Conservation (phyloP, 2,113 vertebrate species). For the Abramis brama region DNA sequence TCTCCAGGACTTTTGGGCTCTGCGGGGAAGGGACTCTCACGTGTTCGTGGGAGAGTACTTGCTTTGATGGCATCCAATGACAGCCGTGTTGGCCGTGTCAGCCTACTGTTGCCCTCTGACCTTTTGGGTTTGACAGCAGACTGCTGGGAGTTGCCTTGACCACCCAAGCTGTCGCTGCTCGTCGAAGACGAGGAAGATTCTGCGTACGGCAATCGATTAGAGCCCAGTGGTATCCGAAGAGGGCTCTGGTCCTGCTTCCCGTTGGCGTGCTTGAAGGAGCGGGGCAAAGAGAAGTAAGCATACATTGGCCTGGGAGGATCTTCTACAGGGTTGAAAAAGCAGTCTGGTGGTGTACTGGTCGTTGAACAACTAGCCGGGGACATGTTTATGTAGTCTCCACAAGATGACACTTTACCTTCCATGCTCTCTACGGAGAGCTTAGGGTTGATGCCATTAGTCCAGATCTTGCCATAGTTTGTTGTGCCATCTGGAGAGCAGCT, state of each 20-base stretch:
- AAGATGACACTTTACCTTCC: conserved; percentile 76
- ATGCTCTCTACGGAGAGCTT: conserved; percentile 78
- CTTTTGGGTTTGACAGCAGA: conserved; percentile 62
- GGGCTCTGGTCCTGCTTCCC: conserved; percentile 70
- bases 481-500: conserved; percentile 84
- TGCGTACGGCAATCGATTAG: conserved; percentile 76
- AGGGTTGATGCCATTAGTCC: conserved; percentile 78
- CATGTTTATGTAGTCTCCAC: conserved; percentile 89
- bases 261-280: conserved; percentile 85
- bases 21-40: conserved; percentile 78
- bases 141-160: conserved; percentile 65
- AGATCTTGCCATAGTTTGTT: conserved; percentile 79
- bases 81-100: conserved; percentile 80
- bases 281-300: conserved; percentile 86
- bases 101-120: conserved; percentile 76
- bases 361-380: conserved; percentile 84
- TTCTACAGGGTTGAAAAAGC: conserved; percentile 74
- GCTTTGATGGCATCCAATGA: conserved; percentile 83
- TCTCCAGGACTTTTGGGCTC: conserved; percentile 88
- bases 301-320: conserved; percentile 78
- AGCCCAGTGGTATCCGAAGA: conserved; percentile 74
- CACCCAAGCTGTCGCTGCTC: conserved; percentile 86
- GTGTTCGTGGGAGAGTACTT: conserved; percentile 82
- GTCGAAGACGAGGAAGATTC: conserved; percentile 83
- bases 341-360: conserved; percentile 84